Percentiles rank a stretch among this genome's conserved stretches.
Conservation (phyloP, 2,888 invertebrate genomes). For the Habrosyne pyritoides region DNA sequence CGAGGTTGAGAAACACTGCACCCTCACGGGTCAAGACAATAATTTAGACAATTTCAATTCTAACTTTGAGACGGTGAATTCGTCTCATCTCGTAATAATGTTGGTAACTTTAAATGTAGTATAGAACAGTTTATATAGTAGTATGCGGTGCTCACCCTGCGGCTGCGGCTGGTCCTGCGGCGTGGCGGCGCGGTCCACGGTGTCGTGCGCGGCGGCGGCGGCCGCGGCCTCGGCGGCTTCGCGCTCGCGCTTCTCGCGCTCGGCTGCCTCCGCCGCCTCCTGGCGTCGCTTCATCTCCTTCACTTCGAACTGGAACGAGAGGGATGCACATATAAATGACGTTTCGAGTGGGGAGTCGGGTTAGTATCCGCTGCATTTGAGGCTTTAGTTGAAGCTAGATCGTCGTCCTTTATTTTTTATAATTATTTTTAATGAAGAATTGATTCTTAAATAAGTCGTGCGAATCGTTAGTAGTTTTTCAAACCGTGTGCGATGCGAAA, state of each 20-base stretch:
- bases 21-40: neutral
- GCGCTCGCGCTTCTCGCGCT: constrained; percentile 87
- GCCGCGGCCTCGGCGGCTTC: constrained; percentile 77
- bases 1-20: neutral
- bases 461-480: no score
- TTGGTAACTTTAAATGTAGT: neutral
- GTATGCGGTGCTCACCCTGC: constrained; percentile 52
- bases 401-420: no score
- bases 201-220: constrained; percentile 68
- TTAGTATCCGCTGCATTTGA: neutral
- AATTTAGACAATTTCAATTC: neutral
- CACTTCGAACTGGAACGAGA: constrained; percentile 92
- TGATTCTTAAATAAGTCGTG: no score
- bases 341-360: neutral
- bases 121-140: neutral
- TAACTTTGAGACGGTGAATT: neutral
- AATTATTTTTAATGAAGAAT: no score
- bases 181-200: constrained; percentile 65
- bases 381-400: neutral
- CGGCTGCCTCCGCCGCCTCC: constrained; percentile 93
- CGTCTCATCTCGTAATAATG: neutral
- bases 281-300: constrained; percentile 96
- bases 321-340: neutral
- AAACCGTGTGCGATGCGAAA: neutral
- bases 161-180: constrained; percentile 62